These are phyloP conservation scores for Oceanites oceanicus DNA, from an alignment of 2,113 vertebrate species.

Conservation along the genomic window DNA sequence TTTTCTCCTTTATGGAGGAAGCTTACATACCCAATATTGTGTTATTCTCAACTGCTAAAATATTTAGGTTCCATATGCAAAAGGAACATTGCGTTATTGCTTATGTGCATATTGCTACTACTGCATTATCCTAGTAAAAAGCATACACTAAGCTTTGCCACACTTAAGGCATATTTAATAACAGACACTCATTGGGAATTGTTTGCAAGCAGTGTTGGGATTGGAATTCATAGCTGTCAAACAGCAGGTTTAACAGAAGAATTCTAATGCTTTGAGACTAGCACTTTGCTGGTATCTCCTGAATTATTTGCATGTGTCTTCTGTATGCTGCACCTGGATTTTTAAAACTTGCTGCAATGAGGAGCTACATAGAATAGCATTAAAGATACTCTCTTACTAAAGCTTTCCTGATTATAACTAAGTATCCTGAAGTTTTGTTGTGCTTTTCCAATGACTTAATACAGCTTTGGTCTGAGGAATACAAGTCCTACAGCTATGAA, in stretches of 20 bases:
- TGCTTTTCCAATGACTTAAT: neutral
- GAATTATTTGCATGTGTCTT: neutral
- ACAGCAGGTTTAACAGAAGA: neutral
- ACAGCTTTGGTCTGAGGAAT: neutral
- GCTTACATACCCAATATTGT: neutral
- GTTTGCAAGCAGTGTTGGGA: neutral
- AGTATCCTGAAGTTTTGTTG: neutral
- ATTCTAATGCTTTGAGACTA: neutral
- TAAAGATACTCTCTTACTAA: neutral
- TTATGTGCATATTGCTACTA: neutral
- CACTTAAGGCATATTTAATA: neutral
- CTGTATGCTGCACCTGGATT: neutral
- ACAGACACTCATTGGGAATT: neutral
- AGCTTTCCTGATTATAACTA: neutral
- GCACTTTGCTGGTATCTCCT: neutral
- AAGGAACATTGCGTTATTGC: neutral
- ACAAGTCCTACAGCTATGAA: neutral
- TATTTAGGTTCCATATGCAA: slow-evolving; percentile 29
- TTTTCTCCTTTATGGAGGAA: neutral
- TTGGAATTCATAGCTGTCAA: neutral
- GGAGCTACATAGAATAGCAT: neutral
- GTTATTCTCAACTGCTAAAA: slow-evolving; percentile 29
- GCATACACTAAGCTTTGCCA: neutral
- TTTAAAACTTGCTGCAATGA: neutral
- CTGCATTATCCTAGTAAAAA: neutral